Percentiles rank a stretch among this genome's conserved stretches.
phyloP scores from a whole-genome alignment of 2,888 invertebrate species.

The Drosophila mimica region DNA sequence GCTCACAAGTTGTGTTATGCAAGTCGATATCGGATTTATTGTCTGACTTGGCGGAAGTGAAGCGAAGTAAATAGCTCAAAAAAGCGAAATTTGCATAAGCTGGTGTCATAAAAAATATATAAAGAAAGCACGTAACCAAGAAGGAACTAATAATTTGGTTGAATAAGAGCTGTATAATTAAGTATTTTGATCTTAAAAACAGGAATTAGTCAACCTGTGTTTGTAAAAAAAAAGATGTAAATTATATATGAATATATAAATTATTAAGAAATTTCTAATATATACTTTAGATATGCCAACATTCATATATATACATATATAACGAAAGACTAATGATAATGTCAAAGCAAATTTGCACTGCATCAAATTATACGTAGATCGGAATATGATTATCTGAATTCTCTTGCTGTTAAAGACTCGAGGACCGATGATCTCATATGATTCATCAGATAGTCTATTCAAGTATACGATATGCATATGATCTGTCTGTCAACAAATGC shows the following conservation, averaged over 20 bases:
- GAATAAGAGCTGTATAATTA: not conserved
- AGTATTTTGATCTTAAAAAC: not conserved
- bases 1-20: constrained; percentile 50
- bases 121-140: constrained; percentile 5
- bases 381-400: not conserved
- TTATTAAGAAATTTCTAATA: not conserved
- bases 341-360: constrained; percentile 7
- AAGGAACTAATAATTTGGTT: not conserved
- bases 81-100: constrained; percentile 41
- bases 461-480: not conserved
- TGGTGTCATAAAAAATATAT: constrained; percentile 2
- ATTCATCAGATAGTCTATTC: constrained; percentile 1
- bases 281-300: not conserved
- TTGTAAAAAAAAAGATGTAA: not conserved
- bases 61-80: constrained; percentile 8
- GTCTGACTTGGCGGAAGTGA: constrained; percentile 4
- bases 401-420: not conserved
- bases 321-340: not conserved
- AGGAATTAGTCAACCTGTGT: not conserved
- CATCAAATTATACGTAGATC: not conserved
- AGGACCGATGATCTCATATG: constrained; percentile 2
- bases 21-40: constrained; percentile 28
- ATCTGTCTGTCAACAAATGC: not conserved
- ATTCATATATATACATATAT: not conserved
- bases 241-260: not conserved